phyloP scores from a whole-genome alignment of 2,888 invertebrate species.

The Slavum lentiscoides region DNA sequence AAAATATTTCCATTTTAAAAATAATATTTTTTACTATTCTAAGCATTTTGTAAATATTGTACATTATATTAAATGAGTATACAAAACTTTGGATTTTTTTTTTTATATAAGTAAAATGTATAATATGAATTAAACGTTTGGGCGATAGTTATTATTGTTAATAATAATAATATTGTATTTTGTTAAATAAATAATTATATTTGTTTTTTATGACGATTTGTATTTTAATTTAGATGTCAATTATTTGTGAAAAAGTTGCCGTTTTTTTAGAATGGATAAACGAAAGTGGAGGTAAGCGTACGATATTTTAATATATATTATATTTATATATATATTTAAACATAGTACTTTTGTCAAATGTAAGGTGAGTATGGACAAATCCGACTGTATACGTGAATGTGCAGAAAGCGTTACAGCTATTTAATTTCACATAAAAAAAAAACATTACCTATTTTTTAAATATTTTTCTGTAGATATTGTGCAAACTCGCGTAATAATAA shows the following conservation, averaged over 20 bases:
- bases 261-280: conserved; percentile 13
- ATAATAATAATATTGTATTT: too few species aligned
- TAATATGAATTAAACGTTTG: background rate
- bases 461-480: too few species aligned
- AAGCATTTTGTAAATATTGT: too few species aligned
- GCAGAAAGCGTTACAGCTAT: too few species aligned
- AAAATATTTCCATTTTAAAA: too few species aligned
- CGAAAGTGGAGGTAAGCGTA: conserved; percentile 16
- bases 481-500: background rate
- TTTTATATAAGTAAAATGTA: background rate
- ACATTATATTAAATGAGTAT: too few species aligned
- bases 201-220: background rate
- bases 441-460: too few species aligned
- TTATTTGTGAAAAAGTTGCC: background rate
- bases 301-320: background rate
- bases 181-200: background rate
- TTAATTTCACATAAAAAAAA: too few species aligned
- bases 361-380: background rate
- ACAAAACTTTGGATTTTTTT: too few species aligned
- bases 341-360: background rate
- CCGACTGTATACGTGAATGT: too few species aligned
- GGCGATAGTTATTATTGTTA: background rate
- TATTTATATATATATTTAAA: background rate
- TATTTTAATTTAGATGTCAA: conserved; percentile 17
- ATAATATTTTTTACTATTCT: too few species aligned